Base-by-base conservation (phyloP, 1,140 invertebrate species). In the Zaprionus vittiger region DNA sequence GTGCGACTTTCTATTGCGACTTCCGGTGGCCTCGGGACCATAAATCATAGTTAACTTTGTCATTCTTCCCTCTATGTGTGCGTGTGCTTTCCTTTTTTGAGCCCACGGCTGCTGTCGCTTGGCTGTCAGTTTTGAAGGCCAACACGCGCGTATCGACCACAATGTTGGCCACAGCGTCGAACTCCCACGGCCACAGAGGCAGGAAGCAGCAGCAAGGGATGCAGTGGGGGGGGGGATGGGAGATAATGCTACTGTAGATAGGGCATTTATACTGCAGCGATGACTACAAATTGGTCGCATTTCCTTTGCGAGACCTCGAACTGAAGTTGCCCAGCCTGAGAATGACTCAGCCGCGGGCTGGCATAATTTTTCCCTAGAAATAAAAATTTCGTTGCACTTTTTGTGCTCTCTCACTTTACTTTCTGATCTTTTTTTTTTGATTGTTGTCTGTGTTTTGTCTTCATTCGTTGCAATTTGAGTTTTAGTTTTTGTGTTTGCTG, bases 251-350 rank as follows among this genome's bases (percentile, higher is more conserved):
- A 6, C 20, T 28, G 17, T 15, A 9, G 22, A n/a, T 52, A 3
- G 59, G 5, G 37, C 57, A 77, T 76, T 65, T 66, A 61, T 62
- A 72, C 56, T 71, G 79, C 67, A 65, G 64, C 60, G 38, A 52
- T 77, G 65, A 67, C 84, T 79, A 87, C 84, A 87, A 87, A 87
- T 87, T 89, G 84, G 84, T 73, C 72, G 81, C 85, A 89, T 87
- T 89, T 87, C 68, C 74, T 77, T 79, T 64, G 41, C 67, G 17
- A 47, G n/a, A 47, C 41, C 41, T 47, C 41, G 41, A 11, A 17
- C 41, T 38, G 72, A 79, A 84, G 78, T 85, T 89, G 9, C 61
- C 64, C 14, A 52, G 52, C 64, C 17, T 26, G 52, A 56, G 49
- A 68, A 81, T 87, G 84, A 89, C 64, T 87, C 80, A 83, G 54